These are phyloP conservation scores for Psittacula echo DNA, from an alignment of 2,797 vertebrate species.

Conservation along the genomic window DNA sequence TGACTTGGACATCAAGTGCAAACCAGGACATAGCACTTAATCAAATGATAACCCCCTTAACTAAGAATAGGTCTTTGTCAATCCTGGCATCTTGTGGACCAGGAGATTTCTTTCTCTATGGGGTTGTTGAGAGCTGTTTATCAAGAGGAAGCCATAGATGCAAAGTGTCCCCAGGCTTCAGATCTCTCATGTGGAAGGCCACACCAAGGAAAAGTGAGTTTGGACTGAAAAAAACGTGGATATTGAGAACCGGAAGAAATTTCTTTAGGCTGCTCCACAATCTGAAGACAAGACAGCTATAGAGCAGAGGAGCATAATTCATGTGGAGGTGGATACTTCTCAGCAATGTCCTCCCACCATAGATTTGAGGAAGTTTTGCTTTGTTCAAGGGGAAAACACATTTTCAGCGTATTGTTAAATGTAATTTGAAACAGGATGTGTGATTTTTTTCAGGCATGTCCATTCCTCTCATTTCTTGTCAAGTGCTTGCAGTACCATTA, in stretches of 20 bases:
- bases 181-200: neutral
- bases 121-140: neutral
- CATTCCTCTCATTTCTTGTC: neutral
- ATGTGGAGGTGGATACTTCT: neutral
- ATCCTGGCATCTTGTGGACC: neutral
- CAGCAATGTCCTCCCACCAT: neutral
- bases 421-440: neutral
- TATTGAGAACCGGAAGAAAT: neutral
- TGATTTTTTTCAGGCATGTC: neutral
- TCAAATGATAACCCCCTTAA: neutral
- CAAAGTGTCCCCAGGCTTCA: neutral
- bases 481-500: neutral
- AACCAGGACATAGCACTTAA: neutral
- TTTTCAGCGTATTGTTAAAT: neutral
- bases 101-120: neutral
- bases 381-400: neutral
- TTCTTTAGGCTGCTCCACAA: neutral
- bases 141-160: neutral
- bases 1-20: neutral
- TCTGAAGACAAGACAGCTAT: neutral
- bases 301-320: neutral
- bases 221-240: neutral
- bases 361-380: neutral
- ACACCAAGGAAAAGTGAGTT: neutral
- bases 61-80: neutral